Conservation (phyloP, 2,113 vertebrate species). For the Onychorhynchus coronatus region DNA sequence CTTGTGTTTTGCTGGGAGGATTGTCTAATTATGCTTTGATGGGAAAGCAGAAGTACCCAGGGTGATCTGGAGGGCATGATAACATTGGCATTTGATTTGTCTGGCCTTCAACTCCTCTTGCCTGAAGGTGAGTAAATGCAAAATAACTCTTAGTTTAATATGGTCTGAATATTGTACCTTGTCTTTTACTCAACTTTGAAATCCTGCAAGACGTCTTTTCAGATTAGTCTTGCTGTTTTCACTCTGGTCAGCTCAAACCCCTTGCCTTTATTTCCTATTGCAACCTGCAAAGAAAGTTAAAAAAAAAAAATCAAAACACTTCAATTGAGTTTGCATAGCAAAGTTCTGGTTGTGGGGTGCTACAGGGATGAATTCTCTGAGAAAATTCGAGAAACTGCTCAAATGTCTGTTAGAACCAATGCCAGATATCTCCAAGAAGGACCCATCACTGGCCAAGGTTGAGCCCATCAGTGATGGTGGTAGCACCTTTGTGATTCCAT, state of each 20-base stretch:
- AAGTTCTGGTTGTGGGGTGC: neutral
- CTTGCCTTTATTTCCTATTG: neutral
- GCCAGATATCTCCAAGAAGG: neutral
- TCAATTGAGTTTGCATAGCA: neutral
- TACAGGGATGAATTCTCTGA: neutral
- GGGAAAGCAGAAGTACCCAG: neutral
- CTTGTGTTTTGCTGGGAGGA: neutral
- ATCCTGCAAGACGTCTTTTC: neutral
- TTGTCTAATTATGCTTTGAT: neutral
- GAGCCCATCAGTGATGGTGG: neutral
- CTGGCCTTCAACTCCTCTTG: neutral
- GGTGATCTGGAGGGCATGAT: neutral
- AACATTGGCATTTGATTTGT: neutral
- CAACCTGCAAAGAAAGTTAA: neutral
- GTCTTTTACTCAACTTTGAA: neutral
- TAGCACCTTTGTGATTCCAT: neutral
- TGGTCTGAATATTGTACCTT: neutral
- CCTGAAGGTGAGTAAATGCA: neutral
- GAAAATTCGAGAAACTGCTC: neutral
- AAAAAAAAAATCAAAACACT: neutral
- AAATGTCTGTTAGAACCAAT: neutral
- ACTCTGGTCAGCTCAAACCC: neutral
- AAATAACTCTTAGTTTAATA: neutral
- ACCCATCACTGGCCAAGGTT: neutral
- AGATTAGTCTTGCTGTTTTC: neutral